Percentiles rank a stretch among this genome's conserved stretches.
These are phyloP conservation scores for Chloropsis hardwickii DNA, from an alignment of 2,113 vertebrate species.

Conservation along the genomic window DNA sequence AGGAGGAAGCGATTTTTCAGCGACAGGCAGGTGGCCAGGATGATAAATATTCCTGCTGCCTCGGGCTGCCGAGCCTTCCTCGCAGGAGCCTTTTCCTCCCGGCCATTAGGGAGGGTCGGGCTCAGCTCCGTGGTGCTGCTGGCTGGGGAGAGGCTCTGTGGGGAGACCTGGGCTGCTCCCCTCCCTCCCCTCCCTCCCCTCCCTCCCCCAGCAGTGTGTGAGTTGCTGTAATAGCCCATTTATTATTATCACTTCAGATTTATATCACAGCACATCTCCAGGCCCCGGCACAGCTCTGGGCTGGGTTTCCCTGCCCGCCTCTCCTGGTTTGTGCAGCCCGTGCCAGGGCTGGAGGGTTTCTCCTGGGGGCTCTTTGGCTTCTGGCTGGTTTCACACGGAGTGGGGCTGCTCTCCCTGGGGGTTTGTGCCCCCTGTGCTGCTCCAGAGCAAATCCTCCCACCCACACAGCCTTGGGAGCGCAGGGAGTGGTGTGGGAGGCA, in stretches of 20 bases:
- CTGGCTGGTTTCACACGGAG: accelerated
- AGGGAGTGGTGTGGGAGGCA: accelerated
- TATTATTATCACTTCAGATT: constrained; percentile 36
- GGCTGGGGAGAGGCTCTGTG: not conserved
- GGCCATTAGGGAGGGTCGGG: not conserved
- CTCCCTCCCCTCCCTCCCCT: not conserved
- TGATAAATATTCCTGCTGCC: constrained; percentile 42
- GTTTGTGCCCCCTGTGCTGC: not conserved
- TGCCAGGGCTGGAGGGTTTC: not conserved
- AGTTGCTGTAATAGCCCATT: constrained; percentile 14
- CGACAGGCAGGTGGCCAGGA: constrained; percentile 47
- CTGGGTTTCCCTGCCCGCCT: not conserved
- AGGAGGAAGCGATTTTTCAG: constrained; percentile 31
- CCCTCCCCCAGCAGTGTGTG: not conserved
- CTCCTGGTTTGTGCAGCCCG: not conserved
- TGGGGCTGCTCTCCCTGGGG: accelerated
- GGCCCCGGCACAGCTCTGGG: not conserved
- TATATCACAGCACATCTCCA: not conserved
- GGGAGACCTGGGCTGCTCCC: not conserved
- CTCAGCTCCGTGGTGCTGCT: not conserved
- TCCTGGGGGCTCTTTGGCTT: not conserved
- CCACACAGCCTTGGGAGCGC: not conserved
- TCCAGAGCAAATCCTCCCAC: not conserved
- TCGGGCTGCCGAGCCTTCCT: constrained; percentile 25
- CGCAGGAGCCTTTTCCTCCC: not conserved